A percentile compares a stretch with the other conserved stretches of the same genome.
Evolutionary conservation across 2,797 vertebrate species (phyloP).

Genomic region (Semotilus atromaculatus): DNA sequence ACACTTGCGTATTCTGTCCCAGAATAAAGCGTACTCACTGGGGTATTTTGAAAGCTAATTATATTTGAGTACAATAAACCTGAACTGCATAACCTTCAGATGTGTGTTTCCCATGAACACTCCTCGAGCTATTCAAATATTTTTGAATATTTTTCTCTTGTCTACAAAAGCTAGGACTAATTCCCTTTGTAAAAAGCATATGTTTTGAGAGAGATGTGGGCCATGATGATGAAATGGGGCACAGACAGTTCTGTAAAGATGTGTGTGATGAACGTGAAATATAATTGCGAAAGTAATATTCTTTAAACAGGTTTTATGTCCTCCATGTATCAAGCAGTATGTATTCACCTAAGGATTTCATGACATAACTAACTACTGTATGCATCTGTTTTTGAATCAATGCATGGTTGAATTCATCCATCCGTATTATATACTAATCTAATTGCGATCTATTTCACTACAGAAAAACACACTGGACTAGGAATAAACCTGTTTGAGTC

Average conservation of each 20-base stretch:
- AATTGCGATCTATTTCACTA: constrained; percentile 17
- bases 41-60: constrained; percentile 15
- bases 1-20: constrained; percentile 28
- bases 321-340: background rate
- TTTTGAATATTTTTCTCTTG: too few species aligned
- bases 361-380: background rate
- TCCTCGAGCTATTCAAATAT: background rate
- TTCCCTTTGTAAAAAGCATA: background rate
- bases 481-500: constrained; percentile 48
- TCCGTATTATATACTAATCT: background rate
- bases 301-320: background rate
- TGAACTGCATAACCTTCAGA: constrained; percentile 19
- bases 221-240: constrained; percentile 50
- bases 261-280: constrained; percentile 12
- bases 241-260: constrained; percentile 35
- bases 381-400: background rate
- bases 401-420: background rate
- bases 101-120: constrained; percentile 14
- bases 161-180: constrained; percentile 1
- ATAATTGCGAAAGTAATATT: constrained; percentile 10
- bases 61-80: constrained; percentile 18
- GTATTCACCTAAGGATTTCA: background rate
- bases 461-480: constrained; percentile 15
- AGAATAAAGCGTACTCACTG: background rate
- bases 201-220: constrained; percentile 37